Evolutionary conservation across 2,888 invertebrate species (phyloP).

Genomic region (Apamea crenata): DNA sequence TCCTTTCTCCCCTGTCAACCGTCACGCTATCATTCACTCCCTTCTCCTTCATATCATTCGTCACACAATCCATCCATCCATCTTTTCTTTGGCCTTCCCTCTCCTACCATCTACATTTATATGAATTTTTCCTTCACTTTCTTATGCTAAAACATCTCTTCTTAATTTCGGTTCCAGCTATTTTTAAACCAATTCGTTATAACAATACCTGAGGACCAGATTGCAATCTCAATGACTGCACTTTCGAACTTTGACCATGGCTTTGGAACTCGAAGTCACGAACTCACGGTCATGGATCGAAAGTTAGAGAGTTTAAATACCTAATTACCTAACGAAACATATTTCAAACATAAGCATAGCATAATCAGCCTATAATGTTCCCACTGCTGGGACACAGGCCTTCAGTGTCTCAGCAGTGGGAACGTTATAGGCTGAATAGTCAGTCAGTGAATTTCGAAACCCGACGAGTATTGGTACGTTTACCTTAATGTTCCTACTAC

Average conservation of each 20-base stretch:
- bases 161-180: neutral
- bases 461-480: too few species aligned
- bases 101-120: neutral
- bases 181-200: neutral
- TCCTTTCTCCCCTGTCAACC: neutral
- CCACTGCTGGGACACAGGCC: neutral
- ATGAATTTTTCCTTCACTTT: neutral
- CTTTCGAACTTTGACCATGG: conserved; percentile 22
- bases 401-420: too few species aligned
- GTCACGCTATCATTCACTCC: neutral
- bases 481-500: neutral
- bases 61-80: neutral
- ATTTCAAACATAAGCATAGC: neutral
- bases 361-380: neutral
- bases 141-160: neutral
- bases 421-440: too few species aligned
- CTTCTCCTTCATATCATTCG: neutral
- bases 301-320: conserved; percentile 18
- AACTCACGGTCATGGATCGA: conserved; percentile 20
- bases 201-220: conserved; percentile 7
- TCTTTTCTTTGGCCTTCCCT: neutral
- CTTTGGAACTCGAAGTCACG: conserved; percentile 4
- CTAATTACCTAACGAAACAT: neutral
- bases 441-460: too few species aligned
- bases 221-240: conserved; percentile 9